phyloP scores from a whole-genome alignment of 2,113 vertebrate genomes.

The Spilogale gracilis region DNA sequence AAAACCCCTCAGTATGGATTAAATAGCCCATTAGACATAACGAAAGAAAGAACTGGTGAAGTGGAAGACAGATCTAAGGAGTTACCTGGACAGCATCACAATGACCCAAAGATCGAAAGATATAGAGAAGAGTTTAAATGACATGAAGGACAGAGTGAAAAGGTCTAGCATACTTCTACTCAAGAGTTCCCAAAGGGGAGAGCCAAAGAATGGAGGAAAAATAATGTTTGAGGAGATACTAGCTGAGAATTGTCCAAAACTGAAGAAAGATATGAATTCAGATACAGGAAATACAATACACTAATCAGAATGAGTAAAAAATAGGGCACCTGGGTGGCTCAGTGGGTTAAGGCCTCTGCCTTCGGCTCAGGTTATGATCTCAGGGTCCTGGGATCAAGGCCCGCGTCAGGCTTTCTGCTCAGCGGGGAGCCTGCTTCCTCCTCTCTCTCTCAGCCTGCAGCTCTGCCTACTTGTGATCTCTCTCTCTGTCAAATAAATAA shows the following conservation, averaged over 20 bases:
- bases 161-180: background rate
- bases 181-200: background rate
- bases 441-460: too few species aligned
- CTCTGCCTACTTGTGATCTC: too few species aligned
- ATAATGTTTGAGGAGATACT: background rate
- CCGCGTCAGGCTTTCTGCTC: too few species aligned
- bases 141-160: background rate
- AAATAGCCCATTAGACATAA: background rate
- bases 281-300: background rate
- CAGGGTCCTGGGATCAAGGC: too few species aligned
- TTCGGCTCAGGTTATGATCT: too few species aligned
- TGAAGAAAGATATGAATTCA: constrained; percentile 39
- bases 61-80: background rate
- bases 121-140: background rate
- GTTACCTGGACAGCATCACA: background rate
- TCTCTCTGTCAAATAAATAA: too few species aligned
- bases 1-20: background rate
- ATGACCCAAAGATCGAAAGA: background rate
- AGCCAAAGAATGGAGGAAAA: background rate
- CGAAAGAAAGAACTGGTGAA: background rate
- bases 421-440: too few species aligned
- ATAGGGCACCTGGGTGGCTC: background rate
- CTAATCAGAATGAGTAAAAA: background rate
- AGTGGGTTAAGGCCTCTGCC: too few species aligned
- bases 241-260: constrained; percentile 18